These are phyloP conservation scores for Amblyjoppa fuscipennis DNA, from an alignment of 2,888 invertebrate species.

Conservation along the genomic window DNA sequence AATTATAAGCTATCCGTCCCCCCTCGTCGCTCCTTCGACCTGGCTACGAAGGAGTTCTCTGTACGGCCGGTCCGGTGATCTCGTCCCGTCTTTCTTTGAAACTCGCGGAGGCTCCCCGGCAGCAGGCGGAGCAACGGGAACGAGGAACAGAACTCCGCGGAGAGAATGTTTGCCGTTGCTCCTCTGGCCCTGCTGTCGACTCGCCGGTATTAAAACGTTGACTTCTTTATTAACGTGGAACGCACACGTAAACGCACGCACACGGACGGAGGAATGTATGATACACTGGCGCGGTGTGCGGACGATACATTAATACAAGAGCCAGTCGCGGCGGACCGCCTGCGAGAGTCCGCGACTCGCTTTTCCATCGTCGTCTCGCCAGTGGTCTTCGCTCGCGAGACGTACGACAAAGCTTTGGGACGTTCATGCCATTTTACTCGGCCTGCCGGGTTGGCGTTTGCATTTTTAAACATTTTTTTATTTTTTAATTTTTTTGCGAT, in stretches of 20 bases:
- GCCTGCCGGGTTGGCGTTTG: constrained; percentile 34
- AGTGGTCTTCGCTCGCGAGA: neutral
- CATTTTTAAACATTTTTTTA: constrained; percentile 18
- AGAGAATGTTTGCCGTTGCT: constrained; percentile 70
- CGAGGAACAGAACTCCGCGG: constrained; percentile 46
- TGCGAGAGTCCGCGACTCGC: constrained; percentile 49
- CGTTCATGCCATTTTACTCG: constrained; percentile 45
- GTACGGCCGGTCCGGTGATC: constrained; percentile 7
- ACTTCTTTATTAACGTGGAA: constrained; percentile 83
- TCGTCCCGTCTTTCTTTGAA: constrained; percentile 40
- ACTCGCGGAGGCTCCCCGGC: constrained; percentile 39
- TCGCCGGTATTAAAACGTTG: constrained; percentile 81
- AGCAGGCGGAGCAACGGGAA: constrained; percentile 48
- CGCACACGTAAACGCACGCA: constrained; percentile 36
- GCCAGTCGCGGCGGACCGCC: constrained; percentile 45
- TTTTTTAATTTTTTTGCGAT: constrained; percentile 24
- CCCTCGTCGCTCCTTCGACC: constrained; percentile 68
- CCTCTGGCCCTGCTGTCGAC: constrained; percentile 74
- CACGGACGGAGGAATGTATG: neutral
- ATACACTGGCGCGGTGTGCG: constrained; percentile 25
- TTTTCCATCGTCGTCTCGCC: constrained; percentile 56
- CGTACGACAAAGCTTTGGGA: constrained; percentile 15
- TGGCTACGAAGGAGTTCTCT: constrained; percentile 1
- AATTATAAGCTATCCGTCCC: constrained; percentile 79
- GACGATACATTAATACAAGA: constrained; percentile 41